Conservation (phyloP, 2,888 invertebrate species). For the Cryptocephalus primarius region DNA sequence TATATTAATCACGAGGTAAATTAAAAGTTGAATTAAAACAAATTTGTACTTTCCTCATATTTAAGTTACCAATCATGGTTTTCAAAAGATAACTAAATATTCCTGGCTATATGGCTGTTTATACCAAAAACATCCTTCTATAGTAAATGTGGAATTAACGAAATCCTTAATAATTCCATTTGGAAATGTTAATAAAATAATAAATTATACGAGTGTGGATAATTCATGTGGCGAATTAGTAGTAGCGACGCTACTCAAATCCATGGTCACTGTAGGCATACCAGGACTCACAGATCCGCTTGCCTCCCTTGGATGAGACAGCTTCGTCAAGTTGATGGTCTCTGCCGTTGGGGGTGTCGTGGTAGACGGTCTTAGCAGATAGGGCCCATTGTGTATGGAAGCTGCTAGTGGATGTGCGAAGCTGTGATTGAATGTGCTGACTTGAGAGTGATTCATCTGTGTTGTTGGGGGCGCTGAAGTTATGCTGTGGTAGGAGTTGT, state of each 20-base stretch:
- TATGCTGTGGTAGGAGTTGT: slow-evolving; percentile 30
- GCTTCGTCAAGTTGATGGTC: slow-evolving; percentile 27
- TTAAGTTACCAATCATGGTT: too few species aligned
- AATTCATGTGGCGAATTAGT: slow-evolving; percentile 55
- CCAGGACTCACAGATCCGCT: slow-evolving; percentile 56
- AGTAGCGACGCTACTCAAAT: slow-evolving; percentile 53
- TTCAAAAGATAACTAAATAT: too few species aligned
- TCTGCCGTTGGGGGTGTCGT: slow-evolving; percentile 42
- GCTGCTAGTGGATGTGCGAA: slow-evolving; percentile 27
- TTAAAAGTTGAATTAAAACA: too few species aligned
- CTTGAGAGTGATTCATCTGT: slow-evolving; percentile 30
- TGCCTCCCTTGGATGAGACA: slow-evolving; percentile 35
- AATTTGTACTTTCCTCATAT: too few species aligned
- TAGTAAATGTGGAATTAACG: not conserved
- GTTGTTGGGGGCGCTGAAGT: slow-evolving; percentile 14
- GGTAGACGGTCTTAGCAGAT: slow-evolving; percentile 50
- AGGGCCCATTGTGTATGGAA: slow-evolving; percentile 40
- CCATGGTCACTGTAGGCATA: slow-evolving; percentile 43
- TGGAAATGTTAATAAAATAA: not conserved
- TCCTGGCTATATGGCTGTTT: too few species aligned
- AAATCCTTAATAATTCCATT: slow-evolving; percentile 12
- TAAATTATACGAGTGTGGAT: slow-evolving; percentile 52
- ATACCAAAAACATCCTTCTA: too few species aligned
- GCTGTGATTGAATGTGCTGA: slow-evolving; percentile 32
- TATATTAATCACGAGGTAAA: too few species aligned